These are phyloP conservation scores for Drosophila quinaria DNA, from an alignment of 2,888 invertebrate species.

Conservation along the genomic window DNA sequence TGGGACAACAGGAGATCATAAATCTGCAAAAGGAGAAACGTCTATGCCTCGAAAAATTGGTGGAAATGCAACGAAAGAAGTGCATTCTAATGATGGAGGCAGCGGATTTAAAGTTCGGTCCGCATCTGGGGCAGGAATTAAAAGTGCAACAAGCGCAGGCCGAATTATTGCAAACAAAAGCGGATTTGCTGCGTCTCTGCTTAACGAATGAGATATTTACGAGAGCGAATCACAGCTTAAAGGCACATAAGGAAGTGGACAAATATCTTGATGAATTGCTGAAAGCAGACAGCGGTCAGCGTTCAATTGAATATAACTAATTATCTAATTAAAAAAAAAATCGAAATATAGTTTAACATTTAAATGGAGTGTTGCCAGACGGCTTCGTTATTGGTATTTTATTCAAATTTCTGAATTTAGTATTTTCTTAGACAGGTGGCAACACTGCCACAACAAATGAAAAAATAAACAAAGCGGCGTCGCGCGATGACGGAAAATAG, in stretches of 20 bases:
- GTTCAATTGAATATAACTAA: slow-evolving; percentile 14
- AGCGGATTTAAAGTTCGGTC: slow-evolving; percentile 82
- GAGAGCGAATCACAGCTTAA: slow-evolving; percentile 76
- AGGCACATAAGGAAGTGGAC: slow-evolving; percentile 82
- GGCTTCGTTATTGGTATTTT: slow-evolving; percentile 5
- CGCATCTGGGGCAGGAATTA: slow-evolving; percentile 75
- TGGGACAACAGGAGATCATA: slow-evolving; percentile 61
- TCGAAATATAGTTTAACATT: background rate
- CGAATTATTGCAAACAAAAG: slow-evolving; percentile 76
- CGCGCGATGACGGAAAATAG: slow-evolving; percentile 62
- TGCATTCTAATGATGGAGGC: slow-evolving; percentile 75
- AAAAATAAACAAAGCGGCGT: slow-evolving; percentile 45
- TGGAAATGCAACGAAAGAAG: slow-evolving; percentile 70
- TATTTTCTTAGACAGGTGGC: slow-evolving; percentile 30
- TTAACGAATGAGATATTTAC: slow-evolving; percentile 73
- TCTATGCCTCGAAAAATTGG: slow-evolving; percentile 61
- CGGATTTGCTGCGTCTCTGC: slow-evolving; percentile 73
- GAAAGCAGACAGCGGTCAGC: slow-evolving; percentile 22
- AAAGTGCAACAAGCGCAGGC: slow-evolving; percentile 76
- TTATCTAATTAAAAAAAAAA: background rate
- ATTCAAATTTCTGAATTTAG: background rate
- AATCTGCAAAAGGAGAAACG: slow-evolving; percentile 76
- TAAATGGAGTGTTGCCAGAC: background rate
- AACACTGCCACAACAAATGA: slow-evolving; percentile 17
- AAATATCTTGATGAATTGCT: slow-evolving; percentile 74